Percentiles rank a stretch among this genome's conserved stretches.
phyloP scores from a whole-genome alignment of 1,140 invertebrate species.

The Achatina immaculata region DNA sequence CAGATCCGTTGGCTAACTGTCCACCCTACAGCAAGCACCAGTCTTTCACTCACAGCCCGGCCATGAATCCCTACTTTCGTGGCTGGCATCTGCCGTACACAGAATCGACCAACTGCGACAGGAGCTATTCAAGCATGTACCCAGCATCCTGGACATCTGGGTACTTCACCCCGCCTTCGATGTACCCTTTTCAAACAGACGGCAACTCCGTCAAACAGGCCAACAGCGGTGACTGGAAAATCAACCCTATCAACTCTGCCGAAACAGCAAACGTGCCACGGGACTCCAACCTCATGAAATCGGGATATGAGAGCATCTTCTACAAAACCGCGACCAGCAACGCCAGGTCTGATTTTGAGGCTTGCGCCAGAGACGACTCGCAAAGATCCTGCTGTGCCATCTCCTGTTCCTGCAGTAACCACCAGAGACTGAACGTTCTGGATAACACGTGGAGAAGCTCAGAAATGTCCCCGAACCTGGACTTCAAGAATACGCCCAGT shows the following conservation, averaged over 20 bases:
- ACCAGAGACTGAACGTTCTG: conserved; percentile 58
- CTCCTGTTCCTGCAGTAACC: conserved; percentile 61
- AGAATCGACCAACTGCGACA: conserved; percentile 60
- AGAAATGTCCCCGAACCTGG: conserved; percentile 53
- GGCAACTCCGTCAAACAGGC: conserved; percentile 56
- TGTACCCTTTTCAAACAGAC: conserved; percentile 64
- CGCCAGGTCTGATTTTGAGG: conserved; percentile 42
- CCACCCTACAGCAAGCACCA: too few relatives aligned
- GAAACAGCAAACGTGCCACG: conserved; percentile 52
- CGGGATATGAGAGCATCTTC: conserved; percentile 60
- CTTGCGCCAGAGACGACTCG: conserved; percentile 51
- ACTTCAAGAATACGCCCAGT: conserved; percentile 58
- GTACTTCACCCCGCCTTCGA: conserved; percentile 61
- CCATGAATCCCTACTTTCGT: conserved; percentile 67
- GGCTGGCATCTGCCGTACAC: conserved; percentile 66
- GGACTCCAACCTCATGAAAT: conserved; percentile 49
- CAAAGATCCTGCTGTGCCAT: conserved; percentile 64
- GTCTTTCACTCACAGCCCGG: too few relatives aligned
- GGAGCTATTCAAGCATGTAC: conserved; percentile 65
- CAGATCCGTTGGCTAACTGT: too few relatives aligned
- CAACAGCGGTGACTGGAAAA: conserved; percentile 61
- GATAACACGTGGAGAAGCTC: conserved; percentile 61
- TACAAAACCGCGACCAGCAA: conserved; percentile 57
- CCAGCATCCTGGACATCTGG: conserved; percentile 60
- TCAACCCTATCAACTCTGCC: conserved; percentile 57